Percentiles rank a stretch among this genome's conserved stretches.
Evolutionary conservation across 2,888 invertebrate species (phyloP).

Genomic region (Tinea trinotella): DNA sequence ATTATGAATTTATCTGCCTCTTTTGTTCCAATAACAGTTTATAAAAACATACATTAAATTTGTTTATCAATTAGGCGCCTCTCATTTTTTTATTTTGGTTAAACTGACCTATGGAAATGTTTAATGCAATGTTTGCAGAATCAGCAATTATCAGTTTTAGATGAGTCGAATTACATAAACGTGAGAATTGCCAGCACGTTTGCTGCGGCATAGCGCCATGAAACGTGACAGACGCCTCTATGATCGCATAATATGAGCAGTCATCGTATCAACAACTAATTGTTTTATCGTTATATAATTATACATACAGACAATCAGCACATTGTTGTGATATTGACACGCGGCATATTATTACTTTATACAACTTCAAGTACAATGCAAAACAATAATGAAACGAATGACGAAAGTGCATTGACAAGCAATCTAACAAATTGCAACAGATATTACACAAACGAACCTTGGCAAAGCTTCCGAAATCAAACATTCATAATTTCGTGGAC

Average conservation of each 20-base stretch:
- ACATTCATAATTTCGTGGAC: slow-evolving; percentile 23
- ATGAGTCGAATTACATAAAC: background rate
- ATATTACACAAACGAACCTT: slow-evolving; percentile 25
- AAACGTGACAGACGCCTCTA: slow-evolving; percentile 4
- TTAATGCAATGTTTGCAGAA: too few species aligned
- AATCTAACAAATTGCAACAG: slow-evolving; percentile 12
- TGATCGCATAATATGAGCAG: background rate
- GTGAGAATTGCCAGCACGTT: background rate
- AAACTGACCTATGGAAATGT: too few species aligned
- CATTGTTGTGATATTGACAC: background rate
- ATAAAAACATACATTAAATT: background rate
- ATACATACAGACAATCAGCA: background rate
- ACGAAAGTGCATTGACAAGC: slow-evolving; percentile 8
- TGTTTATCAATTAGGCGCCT: too few species aligned
- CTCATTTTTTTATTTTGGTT: too few species aligned
- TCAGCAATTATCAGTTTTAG: too few species aligned
- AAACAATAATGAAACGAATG: slow-evolving; percentile 2
- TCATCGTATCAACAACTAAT: background rate
- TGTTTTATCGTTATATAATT: background rate
- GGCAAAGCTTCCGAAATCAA: slow-evolving; percentile 19
- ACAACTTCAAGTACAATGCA: slow-evolving; percentile 9
- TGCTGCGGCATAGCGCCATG: background rate
- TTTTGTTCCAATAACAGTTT: background rate
- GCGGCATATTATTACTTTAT: background rate
- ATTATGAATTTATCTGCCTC: background rate